Evolutionary conservation across 2,888 invertebrate species (phyloP), one percentile per base, ranked within the genome.

Genomic region (Emmelina monodactyla): DNA sequence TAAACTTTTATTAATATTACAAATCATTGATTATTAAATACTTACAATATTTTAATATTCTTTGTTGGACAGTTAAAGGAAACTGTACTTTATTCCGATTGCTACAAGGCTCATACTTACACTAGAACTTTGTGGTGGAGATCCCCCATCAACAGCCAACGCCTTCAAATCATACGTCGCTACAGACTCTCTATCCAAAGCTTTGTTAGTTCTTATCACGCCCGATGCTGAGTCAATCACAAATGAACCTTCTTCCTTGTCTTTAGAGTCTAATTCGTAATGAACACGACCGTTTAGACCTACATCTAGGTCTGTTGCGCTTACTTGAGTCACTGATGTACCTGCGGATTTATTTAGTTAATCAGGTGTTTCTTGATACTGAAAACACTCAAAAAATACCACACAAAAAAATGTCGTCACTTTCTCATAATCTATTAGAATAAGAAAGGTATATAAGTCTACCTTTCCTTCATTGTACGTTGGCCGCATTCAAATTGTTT

Each of bases 161-260:
- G 94, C 97, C 40, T 88, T 88, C 34, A 98, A 63, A 45, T 91
- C 89, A 56, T 97, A 97, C 4, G 85, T 83, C 0, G 93, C 88
- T 0, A 89, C 89, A 0, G 90, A 91, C 66, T 99, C 99, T 16
- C 98, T 82, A 62, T 99, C 99, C 39, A 99, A 62, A 0, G 88
- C 86, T 58, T 93, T 92, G 40, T 92, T 91, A 0, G 95, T 96
- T 37, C 96, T 79, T 10, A 99, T 87, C 1, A 94, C 91, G 0
- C 98, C 98, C 1, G 94, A 94, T 0, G 92, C 91, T 0, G 92
- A 87, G 65, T 98, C 97, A 11, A 98, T 88, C 0, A 91, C 88
- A 62, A 98, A 98, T 0, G 95, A 91, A 0, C 92, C 94, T 50
- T 94, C 92, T 22, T 92, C 94, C 1, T 84, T 66, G 53, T 90